A percentile compares a stretch with the other conserved stretches of the same genome.
These are phyloP conservation scores for Athripsodes cinereus DNA, from an alignment of 2,888 invertebrate genomes.

Conservation along the genomic window DNA sequence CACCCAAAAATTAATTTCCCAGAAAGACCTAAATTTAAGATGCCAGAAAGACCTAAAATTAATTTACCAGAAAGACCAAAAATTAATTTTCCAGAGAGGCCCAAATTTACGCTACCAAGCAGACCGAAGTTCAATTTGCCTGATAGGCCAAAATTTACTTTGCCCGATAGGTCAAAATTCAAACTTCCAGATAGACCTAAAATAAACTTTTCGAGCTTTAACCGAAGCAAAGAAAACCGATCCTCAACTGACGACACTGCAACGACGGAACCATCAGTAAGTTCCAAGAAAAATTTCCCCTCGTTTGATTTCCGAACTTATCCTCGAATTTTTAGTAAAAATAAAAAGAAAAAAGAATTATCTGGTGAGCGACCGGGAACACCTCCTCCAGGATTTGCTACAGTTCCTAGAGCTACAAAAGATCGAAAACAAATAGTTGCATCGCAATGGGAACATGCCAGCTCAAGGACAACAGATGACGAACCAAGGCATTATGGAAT, in stretches of 20 bases:
- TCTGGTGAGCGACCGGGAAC: slow-evolving; percentile 53
- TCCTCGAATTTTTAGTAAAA: slow-evolving; percentile 60
- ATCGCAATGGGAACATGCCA: slow-evolving; percentile 21
- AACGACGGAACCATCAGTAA: slow-evolving; percentile 48
- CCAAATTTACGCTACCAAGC: slow-evolving; percentile 59
- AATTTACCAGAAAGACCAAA: slow-evolving; percentile 48
- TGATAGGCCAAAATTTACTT: slow-evolving; percentile 50
- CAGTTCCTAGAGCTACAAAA: slow-evolving; percentile 48
- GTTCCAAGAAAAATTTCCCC: slow-evolving; percentile 55
- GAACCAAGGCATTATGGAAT: slow-evolving; percentile 38
- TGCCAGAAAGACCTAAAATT: slow-evolving; percentile 56
- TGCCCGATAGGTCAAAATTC: slow-evolving; percentile 56
- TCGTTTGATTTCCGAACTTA: slow-evolving; percentile 72
- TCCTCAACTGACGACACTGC: slow-evolving; percentile 38
- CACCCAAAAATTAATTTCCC: slow-evolving; percentile 53
- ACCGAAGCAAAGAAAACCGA: slow-evolving; percentile 43
- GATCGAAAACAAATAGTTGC: slow-evolving; percentile 22
- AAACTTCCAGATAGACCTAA: slow-evolving; percentile 59
- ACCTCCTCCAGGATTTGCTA: slow-evolving; percentile 60
- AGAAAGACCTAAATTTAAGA: slow-evolving; percentile 58
- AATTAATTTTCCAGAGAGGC: slow-evolving; percentile 50
- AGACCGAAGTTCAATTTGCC: slow-evolving; percentile 59
- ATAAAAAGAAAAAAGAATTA: slow-evolving; percentile 46
- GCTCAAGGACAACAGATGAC: slow-evolving; percentile 47
- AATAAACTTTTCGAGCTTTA: slow-evolving; percentile 57